A percentile compares a stretch with the other conserved stretches of the same genome.
Conservation (phyloP, 2,888 invertebrate species). For the Troglohyphantes excavatus region DNA sequence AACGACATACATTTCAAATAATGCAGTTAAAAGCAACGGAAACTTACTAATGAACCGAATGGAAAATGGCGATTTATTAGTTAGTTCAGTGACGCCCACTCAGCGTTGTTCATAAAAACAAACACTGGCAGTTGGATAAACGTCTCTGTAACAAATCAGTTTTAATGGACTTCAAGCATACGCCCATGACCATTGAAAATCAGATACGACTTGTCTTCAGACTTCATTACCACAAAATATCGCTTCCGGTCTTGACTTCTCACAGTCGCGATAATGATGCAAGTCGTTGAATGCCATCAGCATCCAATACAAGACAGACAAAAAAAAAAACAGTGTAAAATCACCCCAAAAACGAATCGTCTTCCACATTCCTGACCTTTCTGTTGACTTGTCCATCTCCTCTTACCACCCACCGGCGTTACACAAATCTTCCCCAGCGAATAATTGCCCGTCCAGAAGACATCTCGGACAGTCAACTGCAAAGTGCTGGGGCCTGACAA, state of each 20-base stretch:
- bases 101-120: too few species aligned
- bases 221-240: neutral
- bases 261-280: neutral
- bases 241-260: neutral
- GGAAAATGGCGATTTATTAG: too few species aligned
- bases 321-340: too few species aligned
- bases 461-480: neutral
- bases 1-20: too few species aligned
- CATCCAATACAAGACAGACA: neutral
- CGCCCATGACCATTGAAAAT: neutral
- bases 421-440: conserved; percentile 32
- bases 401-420: neutral
- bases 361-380: neutral
- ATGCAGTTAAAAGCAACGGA: too few species aligned
- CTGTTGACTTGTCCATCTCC: neutral
- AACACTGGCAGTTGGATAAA: neutral
- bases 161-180: neutral
- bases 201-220: neutral
- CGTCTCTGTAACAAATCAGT: neutral
- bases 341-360: neutral
- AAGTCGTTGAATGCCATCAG: neutral
- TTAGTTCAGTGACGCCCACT: too few species aligned
- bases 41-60: too few species aligned
- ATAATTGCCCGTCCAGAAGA: conserved; percentile 21
- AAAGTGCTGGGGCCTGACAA: neutral